Conservation (phyloP, 2,797 vertebrate species). For the Phalloptychus januarius region DNA sequence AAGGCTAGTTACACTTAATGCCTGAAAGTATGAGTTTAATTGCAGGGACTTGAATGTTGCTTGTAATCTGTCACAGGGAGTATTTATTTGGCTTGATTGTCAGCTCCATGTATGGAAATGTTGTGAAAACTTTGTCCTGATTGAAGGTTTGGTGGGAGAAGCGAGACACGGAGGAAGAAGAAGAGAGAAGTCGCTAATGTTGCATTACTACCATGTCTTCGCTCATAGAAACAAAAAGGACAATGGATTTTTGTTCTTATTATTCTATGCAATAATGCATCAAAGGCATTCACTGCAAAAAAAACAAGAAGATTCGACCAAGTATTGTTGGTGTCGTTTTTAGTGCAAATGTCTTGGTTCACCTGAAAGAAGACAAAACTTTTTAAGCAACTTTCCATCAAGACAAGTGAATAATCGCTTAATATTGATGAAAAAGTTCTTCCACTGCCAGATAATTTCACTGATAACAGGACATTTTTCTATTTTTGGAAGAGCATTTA, state of each 20-base stretch:
- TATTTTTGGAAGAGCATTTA: too few species aligned
- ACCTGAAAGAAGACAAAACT: too few species aligned
- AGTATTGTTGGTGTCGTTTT: too few species aligned
- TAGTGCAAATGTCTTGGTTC: too few species aligned
- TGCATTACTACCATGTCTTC: neutral
- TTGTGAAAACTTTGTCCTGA: neutral
- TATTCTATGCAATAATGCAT: neutral
- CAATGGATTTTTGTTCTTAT: neutral
- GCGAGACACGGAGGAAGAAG: neutral
- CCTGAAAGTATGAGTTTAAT: slow-evolving; percentile 4
- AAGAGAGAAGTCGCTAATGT: neutral
- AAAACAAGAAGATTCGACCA: too few species aligned
- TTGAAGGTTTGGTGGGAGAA: slow-evolving; percentile 1
- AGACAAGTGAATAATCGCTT: too few species aligned
- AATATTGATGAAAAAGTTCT: too few species aligned
- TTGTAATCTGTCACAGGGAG: neutral
- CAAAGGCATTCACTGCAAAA: too few species aligned
- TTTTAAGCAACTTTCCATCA: too few species aligned
- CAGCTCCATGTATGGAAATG: slow-evolving; percentile 1
- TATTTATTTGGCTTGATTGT: slow-evolving; percentile 17
- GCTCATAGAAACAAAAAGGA: neutral
- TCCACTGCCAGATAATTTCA: too few species aligned
- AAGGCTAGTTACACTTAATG: slow-evolving; percentile 10
- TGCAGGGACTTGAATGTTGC: slow-evolving; percentile 21
- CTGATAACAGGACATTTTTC: too few species aligned